Conservation (phyloP, 2,797 vertebrate genomes). For the Bovichtus diacanthus region DNA sequence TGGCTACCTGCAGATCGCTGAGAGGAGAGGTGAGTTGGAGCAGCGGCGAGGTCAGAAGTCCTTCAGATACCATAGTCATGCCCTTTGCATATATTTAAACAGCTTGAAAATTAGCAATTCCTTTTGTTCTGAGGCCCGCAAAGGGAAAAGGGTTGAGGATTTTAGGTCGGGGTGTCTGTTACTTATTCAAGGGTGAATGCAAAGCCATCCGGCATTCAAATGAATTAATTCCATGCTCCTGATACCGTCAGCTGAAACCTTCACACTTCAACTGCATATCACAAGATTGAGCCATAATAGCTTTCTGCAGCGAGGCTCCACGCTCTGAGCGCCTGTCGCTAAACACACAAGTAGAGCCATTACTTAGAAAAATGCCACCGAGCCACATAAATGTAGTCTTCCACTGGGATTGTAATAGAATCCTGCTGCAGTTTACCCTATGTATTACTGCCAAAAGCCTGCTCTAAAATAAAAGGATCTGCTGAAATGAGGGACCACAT, state of each 20-base stretch:
- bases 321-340: conserved; percentile 28
- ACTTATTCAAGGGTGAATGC: conserved; percentile 26
- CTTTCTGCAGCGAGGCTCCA: conserved; percentile 31
- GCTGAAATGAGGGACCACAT: conserved; percentile 30
- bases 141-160: not conserved
- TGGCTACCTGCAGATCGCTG: conserved; percentile 94
- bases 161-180: conserved; percentile 10
- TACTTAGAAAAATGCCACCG: conserved; percentile 53
- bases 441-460: conserved; percentile 37
- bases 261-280: conserved; percentile 45
- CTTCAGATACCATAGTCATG: not conserved
- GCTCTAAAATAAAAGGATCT: conserved; percentile 49
- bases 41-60: not conserved
- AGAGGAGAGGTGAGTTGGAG: conserved; percentile 89
- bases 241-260: conserved; percentile 47
- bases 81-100: conserved; percentile 25
- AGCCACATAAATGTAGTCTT: conserved; percentile 42
- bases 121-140: not conserved
- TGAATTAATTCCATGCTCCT: conserved; percentile 36
- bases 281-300: conserved; percentile 50
- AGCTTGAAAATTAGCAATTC: not conserved
- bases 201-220: conserved; percentile 30
- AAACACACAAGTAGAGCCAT: conserved; percentile 47
- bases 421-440: conserved; percentile 44
- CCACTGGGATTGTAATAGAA: conserved; percentile 49